These are phyloP conservation scores for Tuberolachnus salignus DNA, from an alignment of 2,888 invertebrate genomes.

Conservation along the genomic window DNA sequence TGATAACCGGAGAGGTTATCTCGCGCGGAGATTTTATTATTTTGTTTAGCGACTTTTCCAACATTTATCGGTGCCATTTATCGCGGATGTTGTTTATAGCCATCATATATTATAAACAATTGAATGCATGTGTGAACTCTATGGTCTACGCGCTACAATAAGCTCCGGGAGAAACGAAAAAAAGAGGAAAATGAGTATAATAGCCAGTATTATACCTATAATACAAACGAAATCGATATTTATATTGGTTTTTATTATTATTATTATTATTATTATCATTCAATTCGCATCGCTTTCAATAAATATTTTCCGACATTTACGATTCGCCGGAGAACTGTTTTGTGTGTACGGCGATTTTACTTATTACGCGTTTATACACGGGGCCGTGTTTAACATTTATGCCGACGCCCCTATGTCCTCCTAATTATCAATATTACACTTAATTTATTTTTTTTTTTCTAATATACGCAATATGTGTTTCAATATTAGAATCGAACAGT, in stretches of 20 bases:
- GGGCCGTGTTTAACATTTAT: too few species aligned
- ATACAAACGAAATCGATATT: constrained; percentile 23
- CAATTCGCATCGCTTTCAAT: not conserved
- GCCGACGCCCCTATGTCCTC: too few species aligned
- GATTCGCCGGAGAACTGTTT: not conserved
- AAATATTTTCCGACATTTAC: not conserved
- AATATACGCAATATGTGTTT: too few species aligned
- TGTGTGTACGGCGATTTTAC: not conserved
- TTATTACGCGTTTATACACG: too few species aligned
- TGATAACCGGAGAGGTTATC: constrained; percentile 35
- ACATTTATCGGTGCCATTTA: constrained; percentile 41
- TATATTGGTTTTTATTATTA: constrained; percentile 12
- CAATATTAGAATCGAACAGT: too few species aligned
- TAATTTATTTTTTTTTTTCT: too few species aligned
- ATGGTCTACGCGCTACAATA: not conserved
- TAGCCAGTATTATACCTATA: too few species aligned
- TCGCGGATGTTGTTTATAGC: constrained; percentile 49
- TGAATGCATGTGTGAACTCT: constrained; percentile 30
- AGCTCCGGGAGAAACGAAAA: not conserved
- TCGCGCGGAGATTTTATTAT: constrained; percentile 25
- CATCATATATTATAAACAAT: constrained; percentile 52
- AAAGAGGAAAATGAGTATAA: not conserved
- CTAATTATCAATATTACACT: too few species aligned
- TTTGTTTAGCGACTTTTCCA: constrained; percentile 45
- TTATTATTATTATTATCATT: not conserved